These are phyloP conservation scores for Dendrolimus punctatus DNA, from an alignment of 1,140 invertebrate species.

Conservation along the genomic window DNA sequence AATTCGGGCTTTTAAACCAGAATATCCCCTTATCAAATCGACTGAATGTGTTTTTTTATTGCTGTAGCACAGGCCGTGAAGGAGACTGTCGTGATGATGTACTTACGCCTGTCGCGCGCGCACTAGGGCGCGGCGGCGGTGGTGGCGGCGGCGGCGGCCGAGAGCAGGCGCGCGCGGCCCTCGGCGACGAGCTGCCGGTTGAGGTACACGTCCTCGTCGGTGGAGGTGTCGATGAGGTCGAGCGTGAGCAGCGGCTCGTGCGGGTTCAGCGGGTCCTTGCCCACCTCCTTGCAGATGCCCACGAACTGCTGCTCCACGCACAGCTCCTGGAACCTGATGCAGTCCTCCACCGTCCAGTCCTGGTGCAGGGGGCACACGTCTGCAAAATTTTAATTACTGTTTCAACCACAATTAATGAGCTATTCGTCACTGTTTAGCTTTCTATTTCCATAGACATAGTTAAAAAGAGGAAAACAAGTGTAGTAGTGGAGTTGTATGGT, in stretches of 20 bases:
- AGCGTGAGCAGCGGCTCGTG: conserved; percentile 67
- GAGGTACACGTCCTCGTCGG: conserved; percentile 69
- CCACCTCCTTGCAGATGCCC: conserved; percentile 66
- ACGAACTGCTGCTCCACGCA: conserved; percentile 73
- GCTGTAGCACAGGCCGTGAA: too few relatives aligned
- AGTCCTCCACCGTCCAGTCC: conserved; percentile 75
- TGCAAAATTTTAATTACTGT: conserved; percentile 24
- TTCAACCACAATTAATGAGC: too few relatives aligned
- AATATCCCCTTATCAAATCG: too few relatives aligned
- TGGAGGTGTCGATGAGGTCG: conserved; percentile 72
- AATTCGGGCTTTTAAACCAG: too few relatives aligned
- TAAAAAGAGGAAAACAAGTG: background rate
- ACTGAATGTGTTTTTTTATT: too few relatives aligned
- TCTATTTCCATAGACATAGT: too few relatives aligned
- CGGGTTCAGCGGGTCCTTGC: conserved; percentile 62
- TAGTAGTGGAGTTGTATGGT: background rate
- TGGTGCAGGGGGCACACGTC: conserved; percentile 71
- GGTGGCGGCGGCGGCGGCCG: too few relatives aligned
- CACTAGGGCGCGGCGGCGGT: too few relatives aligned
- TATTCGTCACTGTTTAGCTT: too few relatives aligned
- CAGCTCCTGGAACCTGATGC: conserved; percentile 72
- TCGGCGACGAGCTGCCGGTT: conserved; percentile 68
- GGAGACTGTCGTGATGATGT: too few relatives aligned
- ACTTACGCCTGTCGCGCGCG: too few relatives aligned
- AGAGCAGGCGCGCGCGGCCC: conserved; percentile 56